These are phyloP conservation scores for Brachylomia viminalis DNA, from an alignment of 2,888 invertebrate genomes.

Conservation along the genomic window DNA sequence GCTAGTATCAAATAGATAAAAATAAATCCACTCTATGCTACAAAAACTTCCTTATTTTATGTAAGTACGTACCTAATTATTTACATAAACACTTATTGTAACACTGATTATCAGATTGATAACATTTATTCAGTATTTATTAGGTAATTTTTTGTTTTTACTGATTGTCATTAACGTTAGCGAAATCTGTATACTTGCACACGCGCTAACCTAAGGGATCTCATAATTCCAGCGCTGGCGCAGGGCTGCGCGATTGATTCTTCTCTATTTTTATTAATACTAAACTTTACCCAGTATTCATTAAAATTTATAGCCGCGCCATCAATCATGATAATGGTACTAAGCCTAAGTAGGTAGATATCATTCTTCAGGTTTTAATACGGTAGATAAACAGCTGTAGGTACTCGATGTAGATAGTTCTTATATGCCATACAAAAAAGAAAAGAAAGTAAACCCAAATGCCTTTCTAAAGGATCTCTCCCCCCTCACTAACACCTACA, in stretches of 20 bases:
- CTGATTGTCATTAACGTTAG: not conserved
- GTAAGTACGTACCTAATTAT: not conserved
- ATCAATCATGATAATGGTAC: constrained; percentile 26
- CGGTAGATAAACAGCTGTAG: constrained; percentile 11
- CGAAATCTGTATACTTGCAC: not conserved
- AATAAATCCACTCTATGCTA: not conserved
- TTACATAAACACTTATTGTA: not conserved
- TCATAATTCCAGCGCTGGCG: not conserved
- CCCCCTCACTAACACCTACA: not conserved
- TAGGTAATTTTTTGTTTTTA: constrained; percentile 12
- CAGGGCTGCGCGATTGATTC: not conserved
- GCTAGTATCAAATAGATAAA: too few relatives aligned
- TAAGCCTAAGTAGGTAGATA: constrained; percentile 36
- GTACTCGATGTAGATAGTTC: not conserved
- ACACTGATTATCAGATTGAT: constrained; percentile 9
- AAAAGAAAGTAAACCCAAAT: constrained; percentile 14
- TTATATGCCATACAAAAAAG: constrained; percentile 12
- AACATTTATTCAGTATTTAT: not conserved
- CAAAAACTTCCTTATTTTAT: not conserved
- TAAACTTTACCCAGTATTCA: not conserved
- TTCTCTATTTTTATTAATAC: not conserved
- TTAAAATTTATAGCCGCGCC: constrained; percentile 2
- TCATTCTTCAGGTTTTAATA: constrained; percentile 10
- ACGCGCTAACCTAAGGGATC: not conserved
- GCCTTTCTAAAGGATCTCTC: constrained; percentile 9